Percentiles rank a stretch among this genome's conserved stretches.
phyloP scores from a whole-genome alignment of 2,113 vertebrate genomes.

The Martes martes region DNA sequence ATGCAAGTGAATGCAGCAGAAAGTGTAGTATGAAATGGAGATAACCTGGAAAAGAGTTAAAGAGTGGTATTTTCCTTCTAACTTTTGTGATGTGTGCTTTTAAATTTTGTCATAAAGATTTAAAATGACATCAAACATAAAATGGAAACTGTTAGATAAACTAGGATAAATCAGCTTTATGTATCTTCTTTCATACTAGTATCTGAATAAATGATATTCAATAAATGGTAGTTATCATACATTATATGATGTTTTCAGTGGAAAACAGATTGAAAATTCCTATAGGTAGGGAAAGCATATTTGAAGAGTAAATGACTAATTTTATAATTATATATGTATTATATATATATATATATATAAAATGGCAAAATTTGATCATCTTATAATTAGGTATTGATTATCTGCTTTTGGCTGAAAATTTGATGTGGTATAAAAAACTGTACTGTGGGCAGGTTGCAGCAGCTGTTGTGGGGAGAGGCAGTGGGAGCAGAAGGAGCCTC shows the following conservation, averaged over 20 bases:
- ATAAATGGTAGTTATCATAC: not conserved
- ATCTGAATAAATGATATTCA: constrained; percentile 5
- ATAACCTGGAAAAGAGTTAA: not conserved
- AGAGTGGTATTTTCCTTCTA: not conserved
- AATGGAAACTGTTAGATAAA: constrained; percentile 6
- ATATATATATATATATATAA: not conserved
- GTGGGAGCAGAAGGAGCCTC: not conserved
- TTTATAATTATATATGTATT: not conserved
- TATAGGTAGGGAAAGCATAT: not conserved
- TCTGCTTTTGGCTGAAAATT: not conserved
- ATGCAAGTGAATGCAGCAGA: not conserved
- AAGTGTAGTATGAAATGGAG: not conserved
- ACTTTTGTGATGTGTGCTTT: not conserved
- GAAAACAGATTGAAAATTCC: not conserved
- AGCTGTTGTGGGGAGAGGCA: not conserved
- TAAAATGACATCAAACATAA: not conserved
- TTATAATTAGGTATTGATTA: not conserved
- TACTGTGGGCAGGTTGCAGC: not conserved
- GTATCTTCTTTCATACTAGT: not conserved
- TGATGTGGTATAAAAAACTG: not conserved
- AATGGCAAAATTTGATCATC: not conserved
- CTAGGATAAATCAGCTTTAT: not conserved
- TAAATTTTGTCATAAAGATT: constrained; percentile 3
- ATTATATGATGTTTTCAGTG: not conserved
- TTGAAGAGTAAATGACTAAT: not conserved